Evolutionary conservation across 2,888 invertebrate genomes (phyloP).

Genomic region (Caenorhabditis virilis): DNA sequence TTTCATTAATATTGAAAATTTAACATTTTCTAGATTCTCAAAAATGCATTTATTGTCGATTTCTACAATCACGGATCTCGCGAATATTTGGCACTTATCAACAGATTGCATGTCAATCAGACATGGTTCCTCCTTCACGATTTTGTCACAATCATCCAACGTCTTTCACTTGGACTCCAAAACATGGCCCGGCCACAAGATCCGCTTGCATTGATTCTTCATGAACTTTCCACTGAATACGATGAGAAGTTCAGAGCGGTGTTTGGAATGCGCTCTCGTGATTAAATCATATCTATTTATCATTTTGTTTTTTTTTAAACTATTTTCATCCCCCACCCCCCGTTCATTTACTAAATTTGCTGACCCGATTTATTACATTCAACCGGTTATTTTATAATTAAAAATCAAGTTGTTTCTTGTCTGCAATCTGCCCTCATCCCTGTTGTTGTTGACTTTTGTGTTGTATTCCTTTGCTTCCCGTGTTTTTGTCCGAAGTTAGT

Average conservation of each 20-base stretch:
- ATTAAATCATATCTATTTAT: slow-evolving; percentile 2
- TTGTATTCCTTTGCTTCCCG: background rate
- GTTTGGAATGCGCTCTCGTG: slow-evolving; percentile 57
- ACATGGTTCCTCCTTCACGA: slow-evolving; percentile 62
- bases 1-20: too few relatives aligned
- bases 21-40: too few relatives aligned
- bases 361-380: too few relatives aligned
- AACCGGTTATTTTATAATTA: too few relatives aligned
- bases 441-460: too few relatives aligned
- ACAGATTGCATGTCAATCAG: slow-evolving; percentile 48
- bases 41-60: slow-evolving; percentile 64
- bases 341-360: background rate
- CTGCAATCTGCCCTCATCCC: too few relatives aligned
- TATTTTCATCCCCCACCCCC: background rate
- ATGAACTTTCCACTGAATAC: slow-evolving; percentile 56
- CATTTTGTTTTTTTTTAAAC: background rate
- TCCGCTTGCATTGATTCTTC: slow-evolving; percentile 47
- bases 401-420: too few relatives aligned
- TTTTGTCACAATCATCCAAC: slow-evolving; percentile 52
- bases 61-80: slow-evolving; percentile 61
- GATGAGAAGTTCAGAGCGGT: slow-evolving; percentile 61
- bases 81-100: slow-evolving; percentile 41
- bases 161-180: slow-evolving; percentile 50
- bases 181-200: slow-evolving; percentile 55
- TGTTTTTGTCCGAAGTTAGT: too few relatives aligned